Conservation (phyloP, 1,140 invertebrate species). For the Cydia strobilella region DNA sequence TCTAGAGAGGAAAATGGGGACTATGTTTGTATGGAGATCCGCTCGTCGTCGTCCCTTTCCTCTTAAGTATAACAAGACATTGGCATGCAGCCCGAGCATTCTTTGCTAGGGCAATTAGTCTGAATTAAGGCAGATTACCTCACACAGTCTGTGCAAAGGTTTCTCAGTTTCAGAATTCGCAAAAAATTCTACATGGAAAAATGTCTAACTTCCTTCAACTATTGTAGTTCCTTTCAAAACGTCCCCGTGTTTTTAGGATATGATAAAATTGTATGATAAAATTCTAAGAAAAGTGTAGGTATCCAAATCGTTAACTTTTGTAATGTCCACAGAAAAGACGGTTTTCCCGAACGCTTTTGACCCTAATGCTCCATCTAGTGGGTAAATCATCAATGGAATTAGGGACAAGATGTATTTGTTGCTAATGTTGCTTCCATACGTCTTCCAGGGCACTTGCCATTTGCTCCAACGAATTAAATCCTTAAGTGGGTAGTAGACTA, state of each 20-base stretch:
- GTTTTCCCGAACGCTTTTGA: too few relatives aligned
- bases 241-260: too few relatives aligned
- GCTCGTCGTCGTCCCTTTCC: too few relatives aligned
- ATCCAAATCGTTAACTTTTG: too few relatives aligned
- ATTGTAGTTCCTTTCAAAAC: too few relatives aligned
- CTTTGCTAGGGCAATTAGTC: constrained; percentile 15
- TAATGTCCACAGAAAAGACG: too few relatives aligned
- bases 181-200: background rate
- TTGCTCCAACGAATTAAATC: background rate
- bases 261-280: too few relatives aligned
- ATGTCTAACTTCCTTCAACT: background rate
- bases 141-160: background rate
- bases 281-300: too few relatives aligned
- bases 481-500: background rate
- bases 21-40: too few relatives aligned
- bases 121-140: background rate
- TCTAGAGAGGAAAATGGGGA: too few relatives aligned
- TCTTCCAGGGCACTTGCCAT: background rate
- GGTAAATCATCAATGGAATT: background rate
- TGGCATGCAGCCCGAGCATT: constrained; percentile 11
- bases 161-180: background rate
- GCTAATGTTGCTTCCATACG: background rate
- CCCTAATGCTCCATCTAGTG: background rate
- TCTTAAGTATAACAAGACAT: constrained; percentile 4
- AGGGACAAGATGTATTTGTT: background rate